Evolutionary conservation across 1,140 invertebrate species (phyloP), one percentile per base, ranked within the genome.

Genomic region (Diploscapter pachys): DNA sequence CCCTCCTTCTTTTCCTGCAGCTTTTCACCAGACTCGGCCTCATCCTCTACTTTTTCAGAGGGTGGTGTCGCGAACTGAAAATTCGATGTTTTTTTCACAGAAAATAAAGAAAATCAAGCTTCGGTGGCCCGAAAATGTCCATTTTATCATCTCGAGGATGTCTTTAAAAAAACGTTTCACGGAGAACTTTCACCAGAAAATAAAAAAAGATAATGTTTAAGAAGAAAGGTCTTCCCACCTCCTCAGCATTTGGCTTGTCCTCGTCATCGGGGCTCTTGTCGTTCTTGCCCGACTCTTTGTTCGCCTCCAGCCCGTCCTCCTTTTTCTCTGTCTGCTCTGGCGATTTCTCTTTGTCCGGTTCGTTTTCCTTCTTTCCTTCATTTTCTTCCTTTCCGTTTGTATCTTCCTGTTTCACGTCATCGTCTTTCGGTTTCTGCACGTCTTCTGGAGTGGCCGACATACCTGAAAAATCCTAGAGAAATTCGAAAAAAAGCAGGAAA

Each of bases 371-470:
- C 66, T 54, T 68, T 65, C 62, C 71, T 73, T 3, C 63, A 71
- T 74, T 49, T 73, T 49, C 71, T 50, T 72, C 51, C 63, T 71
- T 51, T 65, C n/a, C 71, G 49, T 31, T 73, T 2, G 13, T 13
- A 5, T 64, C 13, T 64, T 5, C 6, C 13, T 64, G 13, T 64
- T 64, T 64, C 13, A 31, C 63, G 6, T 31, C 63, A 6, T 31
- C 31, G 6, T 8, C 63, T 5, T 13, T n/a, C 53, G 66, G 48
- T 52, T 68, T 68, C 51, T 52, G 52, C 48, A 55, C 66, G 13
- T 68, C 31, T 31, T 31, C 31, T 31, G 31, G 31, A 1, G 31
- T 31, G 31, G 31, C 31, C 31, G 31, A 31, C 31, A 31, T 31
- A 31, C 31, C 31, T 31, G 31, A 31, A 31, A 31, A 31, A 31